phyloP scores from a whole-genome alignment of 2,113 vertebrate species.

The Ivindomyrus marchei region DNA sequence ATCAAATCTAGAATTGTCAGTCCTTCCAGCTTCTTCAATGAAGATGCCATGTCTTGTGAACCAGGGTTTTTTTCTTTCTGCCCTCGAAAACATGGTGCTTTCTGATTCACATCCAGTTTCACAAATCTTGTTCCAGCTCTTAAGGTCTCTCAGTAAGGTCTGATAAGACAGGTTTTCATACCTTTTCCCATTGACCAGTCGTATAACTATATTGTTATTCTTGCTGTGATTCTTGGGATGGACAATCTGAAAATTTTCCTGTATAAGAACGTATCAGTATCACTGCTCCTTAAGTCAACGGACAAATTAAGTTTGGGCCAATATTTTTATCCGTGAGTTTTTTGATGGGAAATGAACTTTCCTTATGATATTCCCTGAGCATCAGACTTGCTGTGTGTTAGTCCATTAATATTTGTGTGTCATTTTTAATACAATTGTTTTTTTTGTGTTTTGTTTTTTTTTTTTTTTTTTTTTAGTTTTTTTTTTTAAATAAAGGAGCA shows the following conservation, averaged over 20 bases:
- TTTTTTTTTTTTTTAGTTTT: background rate
- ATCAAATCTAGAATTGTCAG: background rate
- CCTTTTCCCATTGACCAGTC: background rate
- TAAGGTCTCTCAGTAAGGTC: background rate
- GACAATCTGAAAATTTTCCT: conserved; percentile 12
- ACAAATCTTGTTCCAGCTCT: background rate
- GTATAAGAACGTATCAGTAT: background rate
- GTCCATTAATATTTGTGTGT: conserved; percentile 2
- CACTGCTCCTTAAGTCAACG: background rate
- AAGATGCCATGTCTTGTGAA: background rate
- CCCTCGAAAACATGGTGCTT: conserved; percentile 13
- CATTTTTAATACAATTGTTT: background rate
- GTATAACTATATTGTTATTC: background rate
- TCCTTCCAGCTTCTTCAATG: background rate
- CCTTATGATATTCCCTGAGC: conserved; percentile 1
- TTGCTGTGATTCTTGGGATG: conserved; percentile 8
- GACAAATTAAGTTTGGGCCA: conserved; percentile 9
- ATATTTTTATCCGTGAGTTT: background rate
- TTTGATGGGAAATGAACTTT: background rate
- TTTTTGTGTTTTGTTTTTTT: background rate
- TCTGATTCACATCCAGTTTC: background rate
- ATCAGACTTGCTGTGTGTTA: background rate
- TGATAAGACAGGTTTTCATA: background rate
- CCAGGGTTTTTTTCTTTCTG: background rate
- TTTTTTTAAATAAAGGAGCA: conserved; percentile 19